Evolutionary conservation across 1,140 invertebrate species (phyloP), one percentile per base, ranked within the genome.

Genomic region (Neotoxoptera formosana): DNA sequence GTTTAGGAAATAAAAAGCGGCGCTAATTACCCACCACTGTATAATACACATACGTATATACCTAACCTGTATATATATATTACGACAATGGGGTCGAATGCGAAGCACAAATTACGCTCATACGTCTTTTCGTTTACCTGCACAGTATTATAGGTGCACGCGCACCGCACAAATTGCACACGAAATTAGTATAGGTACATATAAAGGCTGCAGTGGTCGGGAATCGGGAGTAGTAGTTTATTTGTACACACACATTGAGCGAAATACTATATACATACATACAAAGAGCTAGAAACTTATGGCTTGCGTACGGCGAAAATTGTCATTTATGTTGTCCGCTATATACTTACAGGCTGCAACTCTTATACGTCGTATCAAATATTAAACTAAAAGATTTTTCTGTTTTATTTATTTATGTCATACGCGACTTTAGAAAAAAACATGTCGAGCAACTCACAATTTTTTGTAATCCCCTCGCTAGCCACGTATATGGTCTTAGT

Each of bases 41-140:
- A 76, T 30, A 56, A 9, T 60, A 23, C 25, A 25, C 1, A 53
- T 53, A n/a, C n/a, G n/a, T n/a, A n/a, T n/a, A n/a, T n/a, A n/a
- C n/a, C n/a, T n/a, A n/a, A n/a, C n/a, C n/a, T n/a, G n/a, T 67
- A 17, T 67, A 60, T 60, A 56, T n/a, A n/a, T 20, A 76, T n/a
- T 76, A 76, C 60, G 14, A 67, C 60, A 67, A 67, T 30, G 30
- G 30, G 30, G 30, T 67, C 30, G 11, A 67, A 30, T 67, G 60
- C 30, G 30, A 11, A 4, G 60, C 14, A 76, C 60, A 34, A 76
- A 76, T 76, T 76, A 76, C n/a, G 60, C 60, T 76, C 60, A 76
- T n/a, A 76, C 60, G 60, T 76, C 30, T 76, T 76, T 76, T n/a
- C 60, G n/a, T 76, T 76, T 76, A 76, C 60, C 60, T 76, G n/a